These are phyloP conservation scores for Psettodes erumei DNA, from an alignment of 2,113 vertebrate species.

Conservation along the genomic window DNA sequence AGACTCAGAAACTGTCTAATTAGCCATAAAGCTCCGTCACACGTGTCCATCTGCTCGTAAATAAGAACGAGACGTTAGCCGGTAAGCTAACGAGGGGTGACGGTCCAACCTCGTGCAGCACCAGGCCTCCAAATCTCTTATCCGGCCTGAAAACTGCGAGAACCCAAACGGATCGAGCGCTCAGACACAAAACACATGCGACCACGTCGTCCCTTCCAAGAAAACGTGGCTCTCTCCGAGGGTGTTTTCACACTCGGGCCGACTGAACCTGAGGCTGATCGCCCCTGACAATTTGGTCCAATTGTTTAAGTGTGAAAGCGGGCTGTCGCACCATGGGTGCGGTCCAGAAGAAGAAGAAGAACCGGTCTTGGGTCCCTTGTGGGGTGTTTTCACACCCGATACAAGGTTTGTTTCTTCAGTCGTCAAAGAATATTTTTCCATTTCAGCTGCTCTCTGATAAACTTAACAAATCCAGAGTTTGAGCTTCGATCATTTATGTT, in stretches of 20 bases:
- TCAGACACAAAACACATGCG: no score
- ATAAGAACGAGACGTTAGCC: background rate
- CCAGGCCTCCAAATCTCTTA: background rate
- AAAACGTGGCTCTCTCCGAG: constrained; percentile 31
- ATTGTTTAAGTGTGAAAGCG: constrained; percentile 48
- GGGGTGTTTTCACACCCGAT: constrained; percentile 35
- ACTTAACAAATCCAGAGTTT: no score
- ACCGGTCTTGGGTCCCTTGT: constrained; percentile 16
- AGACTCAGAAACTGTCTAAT: no score
- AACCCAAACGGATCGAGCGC: background rate
- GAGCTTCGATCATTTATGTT: background rate
- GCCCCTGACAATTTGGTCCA: constrained; percentile 32
- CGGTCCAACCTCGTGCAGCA: background rate
- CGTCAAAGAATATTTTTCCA: background rate
- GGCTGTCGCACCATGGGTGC: constrained; percentile 45
- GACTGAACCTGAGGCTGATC: constrained; percentile 32
- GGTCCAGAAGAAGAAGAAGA: constrained; percentile 39
- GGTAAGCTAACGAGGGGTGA: background rate
- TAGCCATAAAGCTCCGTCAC: no score
- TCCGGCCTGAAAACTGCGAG: background rate
- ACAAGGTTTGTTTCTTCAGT: background rate
- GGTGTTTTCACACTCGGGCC: constrained; percentile 44
- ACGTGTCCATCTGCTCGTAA: no score
- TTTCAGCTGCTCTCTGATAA: background rate
- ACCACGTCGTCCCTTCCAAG: constrained; percentile 16